Evolutionary conservation across 2,797 vertebrate genomes (phyloP).

Genomic region (Scolopax rusticola): DNA sequence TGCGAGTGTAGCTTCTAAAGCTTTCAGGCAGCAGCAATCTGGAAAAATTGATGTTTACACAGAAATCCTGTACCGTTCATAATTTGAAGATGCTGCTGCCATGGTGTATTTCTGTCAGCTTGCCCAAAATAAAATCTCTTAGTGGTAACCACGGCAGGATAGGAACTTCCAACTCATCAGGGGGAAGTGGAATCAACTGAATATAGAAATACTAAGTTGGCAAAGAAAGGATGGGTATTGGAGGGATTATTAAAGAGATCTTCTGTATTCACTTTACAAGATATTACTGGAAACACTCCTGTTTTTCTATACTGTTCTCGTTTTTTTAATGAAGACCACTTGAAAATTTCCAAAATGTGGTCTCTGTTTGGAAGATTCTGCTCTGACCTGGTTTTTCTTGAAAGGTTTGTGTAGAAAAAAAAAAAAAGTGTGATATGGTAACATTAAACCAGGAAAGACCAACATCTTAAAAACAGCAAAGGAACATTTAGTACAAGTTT

Average conservation of each 20-base stretch:
- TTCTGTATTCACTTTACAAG: background rate
- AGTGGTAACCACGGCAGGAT: slow-evolving; percentile 49
- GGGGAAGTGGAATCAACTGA: slow-evolving; percentile 61
- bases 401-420: background rate
- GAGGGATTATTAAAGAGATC: background rate
- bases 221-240: background rate
- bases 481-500: background rate
- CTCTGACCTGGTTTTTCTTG: background rate
- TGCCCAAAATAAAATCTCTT: slow-evolving; percentile 72
- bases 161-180: slow-evolving; percentile 34
- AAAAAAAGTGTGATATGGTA: background rate
- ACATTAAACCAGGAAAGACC: background rate
- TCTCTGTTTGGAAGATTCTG: background rate
- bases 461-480: background rate
- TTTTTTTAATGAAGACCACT: background rate
- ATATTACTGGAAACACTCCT: background rate
- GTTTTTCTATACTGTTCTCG: background rate
- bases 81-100: slow-evolving; percentile 69
- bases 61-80: slow-evolving; percentile 35
- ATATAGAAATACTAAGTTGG: slow-evolving; percentile 27
- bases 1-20: slow-evolving; percentile 46
- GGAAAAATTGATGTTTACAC: slow-evolving; percentile 76
- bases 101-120: slow-evolving; percentile 62
- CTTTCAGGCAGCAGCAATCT: slow-evolving; percentile 71
- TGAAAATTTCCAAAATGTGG: background rate